These are phyloP conservation scores for Drosophila niveifrons DNA, from an alignment of 2,888 invertebrate species.

Conservation along the genomic window DNA sequence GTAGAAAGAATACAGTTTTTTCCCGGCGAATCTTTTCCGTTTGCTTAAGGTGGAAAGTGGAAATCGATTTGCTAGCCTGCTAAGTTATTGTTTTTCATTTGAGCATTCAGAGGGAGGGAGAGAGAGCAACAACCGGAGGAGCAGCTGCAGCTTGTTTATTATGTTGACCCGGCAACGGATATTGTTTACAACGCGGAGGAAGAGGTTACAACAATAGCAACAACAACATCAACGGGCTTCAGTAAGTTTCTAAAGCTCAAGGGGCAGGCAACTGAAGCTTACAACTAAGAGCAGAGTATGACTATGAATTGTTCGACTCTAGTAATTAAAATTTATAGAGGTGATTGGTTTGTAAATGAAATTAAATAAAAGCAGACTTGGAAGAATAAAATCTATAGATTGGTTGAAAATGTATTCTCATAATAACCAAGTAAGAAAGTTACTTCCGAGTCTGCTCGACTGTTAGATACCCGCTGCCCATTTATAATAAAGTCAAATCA, in stretches of 20 bases:
- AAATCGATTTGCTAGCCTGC: conserved; percentile 58
- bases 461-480: too few species aligned
- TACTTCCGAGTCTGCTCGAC: too few species aligned
- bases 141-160: conserved; percentile 53
- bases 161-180: conserved; percentile 46
- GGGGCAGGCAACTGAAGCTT: background rate
- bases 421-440: too few species aligned
- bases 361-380: background rate
- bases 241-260: background rate
- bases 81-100: conserved; percentile 22
- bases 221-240: background rate
- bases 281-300: background rate
- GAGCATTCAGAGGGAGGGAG: too few species aligned
- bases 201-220: background rate
- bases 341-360: background rate
- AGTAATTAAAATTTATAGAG: background rate
- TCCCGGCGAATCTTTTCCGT: background rate
- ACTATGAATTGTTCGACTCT: background rate
- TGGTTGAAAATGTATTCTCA: too few species aligned
- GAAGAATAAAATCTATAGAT: too few species aligned
- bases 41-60: conserved; percentile 1
- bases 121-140: background rate
- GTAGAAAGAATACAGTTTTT: conserved; percentile 33
- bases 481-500: too few species aligned
- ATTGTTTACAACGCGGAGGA: background rate